Conservation (phyloP, 23 tunicate species). For the Trididemnum miniatum region DNA sequence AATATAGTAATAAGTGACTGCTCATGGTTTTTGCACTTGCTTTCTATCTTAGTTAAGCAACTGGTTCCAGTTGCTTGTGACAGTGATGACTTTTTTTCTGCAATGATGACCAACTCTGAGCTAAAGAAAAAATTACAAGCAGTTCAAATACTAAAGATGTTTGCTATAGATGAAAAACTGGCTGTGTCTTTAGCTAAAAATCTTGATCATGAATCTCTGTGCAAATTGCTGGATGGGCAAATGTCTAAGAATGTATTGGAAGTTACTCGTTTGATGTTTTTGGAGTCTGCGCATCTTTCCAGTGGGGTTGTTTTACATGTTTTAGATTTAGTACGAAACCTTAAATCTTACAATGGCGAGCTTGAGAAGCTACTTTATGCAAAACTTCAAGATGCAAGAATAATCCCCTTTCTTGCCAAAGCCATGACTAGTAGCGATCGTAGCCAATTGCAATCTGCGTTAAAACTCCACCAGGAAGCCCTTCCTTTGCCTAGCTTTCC, state of each 20-base stretch:
- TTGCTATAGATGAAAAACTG: conserved; percentile 48
- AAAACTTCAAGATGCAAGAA: conserved; percentile 42
- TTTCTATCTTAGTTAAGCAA: background rate
- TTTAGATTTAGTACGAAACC: conserved; percentile 25
- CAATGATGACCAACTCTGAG: conserved; percentile 9
- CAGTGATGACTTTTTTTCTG: background rate
- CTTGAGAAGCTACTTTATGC: conserved; percentile 50
- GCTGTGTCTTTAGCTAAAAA: background rate
- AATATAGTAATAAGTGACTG: background rate
- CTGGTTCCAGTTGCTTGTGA: conserved; percentile 3
- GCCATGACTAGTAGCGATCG: conserved; percentile 39
- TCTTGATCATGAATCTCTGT: conserved; percentile 4
- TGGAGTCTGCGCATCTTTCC: conserved; percentile 36
- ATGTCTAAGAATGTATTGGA: conserved; percentile 48
- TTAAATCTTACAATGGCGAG: conserved; percentile 34
- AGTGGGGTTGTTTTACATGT: conserved; percentile 55
- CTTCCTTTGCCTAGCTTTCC: conserved; percentile 74
- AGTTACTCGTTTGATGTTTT: background rate
- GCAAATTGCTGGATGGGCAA: conserved; percentile 54
- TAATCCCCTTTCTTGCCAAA: conserved; percentile 53
- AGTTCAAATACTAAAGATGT: conserved; percentile 35
- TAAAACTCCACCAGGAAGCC: conserved; percentile 67
- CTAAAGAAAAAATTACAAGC: conserved; percentile 39
- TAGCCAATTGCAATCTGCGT: conserved; percentile 24
- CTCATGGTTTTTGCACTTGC: conserved; percentile 1